phyloP scores from a whole-genome alignment of 2,113 vertebrate species.

The Cyphomyrus plagiostoma region DNA sequence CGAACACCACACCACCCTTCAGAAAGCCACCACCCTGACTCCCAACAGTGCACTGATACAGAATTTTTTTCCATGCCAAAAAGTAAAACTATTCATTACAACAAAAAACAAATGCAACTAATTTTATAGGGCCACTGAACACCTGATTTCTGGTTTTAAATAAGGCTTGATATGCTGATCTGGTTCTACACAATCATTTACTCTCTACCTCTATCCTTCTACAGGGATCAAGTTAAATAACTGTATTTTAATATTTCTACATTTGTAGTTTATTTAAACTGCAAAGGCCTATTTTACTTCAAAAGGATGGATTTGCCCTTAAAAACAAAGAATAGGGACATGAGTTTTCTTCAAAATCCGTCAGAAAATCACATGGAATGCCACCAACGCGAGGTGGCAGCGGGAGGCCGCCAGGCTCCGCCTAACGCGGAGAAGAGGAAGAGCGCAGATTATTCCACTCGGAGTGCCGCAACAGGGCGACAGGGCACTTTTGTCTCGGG shows the following conservation, averaged over 20 bases:
- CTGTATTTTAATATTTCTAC: not conserved
- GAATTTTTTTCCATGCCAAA: no score
- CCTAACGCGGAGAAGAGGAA: conserved; percentile 61
- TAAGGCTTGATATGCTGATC: not conserved
- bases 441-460: conserved; percentile 68
- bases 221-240: not conserved
- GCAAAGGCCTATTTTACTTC: not conserved
- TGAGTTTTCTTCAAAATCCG: not conserved
- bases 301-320: not conserved
- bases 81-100: not conserved
- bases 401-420: conserved; percentile 57
- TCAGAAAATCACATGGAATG: not conserved
- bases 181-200: not conserved
- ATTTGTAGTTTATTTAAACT: not conserved
- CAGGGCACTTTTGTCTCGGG: conserved; percentile 69
- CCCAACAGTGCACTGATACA: not conserved
- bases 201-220: not conserved
- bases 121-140: not conserved
- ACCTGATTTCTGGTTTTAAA: not conserved
- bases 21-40: not conserved
- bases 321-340: not conserved
- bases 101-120: not conserved
- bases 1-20: not conserved
- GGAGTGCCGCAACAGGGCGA: conserved; percentile 73
- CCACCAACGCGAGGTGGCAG: not conserved